A percentile compares a stretch with the other conserved stretches of the same genome.
phyloP scores from a whole-genome alignment of 2,888 invertebrate species.

The Troilus luridus region DNA sequence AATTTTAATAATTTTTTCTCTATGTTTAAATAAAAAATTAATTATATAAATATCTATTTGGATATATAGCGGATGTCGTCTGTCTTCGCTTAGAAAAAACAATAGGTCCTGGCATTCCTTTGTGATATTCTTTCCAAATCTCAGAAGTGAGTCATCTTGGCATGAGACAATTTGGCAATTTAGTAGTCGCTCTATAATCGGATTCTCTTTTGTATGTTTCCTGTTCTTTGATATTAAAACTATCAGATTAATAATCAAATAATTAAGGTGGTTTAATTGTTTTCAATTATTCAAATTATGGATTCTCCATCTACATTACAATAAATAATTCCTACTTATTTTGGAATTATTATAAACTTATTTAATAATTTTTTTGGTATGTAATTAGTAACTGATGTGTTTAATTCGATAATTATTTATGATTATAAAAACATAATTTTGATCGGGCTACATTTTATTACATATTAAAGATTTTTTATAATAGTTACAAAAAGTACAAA shows the following conservation, averaged over 20 bases:
- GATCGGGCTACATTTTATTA: no score
- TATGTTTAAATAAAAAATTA: neutral
- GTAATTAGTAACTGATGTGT: no score
- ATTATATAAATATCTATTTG: neutral
- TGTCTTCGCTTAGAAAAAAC: conserved; percentile 6
- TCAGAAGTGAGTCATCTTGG: conserved; percentile 40
- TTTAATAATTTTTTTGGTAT: no score
- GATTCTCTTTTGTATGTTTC: neutral
- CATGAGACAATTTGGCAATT: conserved; percentile 28
- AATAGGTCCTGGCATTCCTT: conserved; percentile 42
- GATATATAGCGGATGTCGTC: conserved; percentile 3
- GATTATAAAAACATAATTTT: no score
- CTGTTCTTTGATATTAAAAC: neutral
- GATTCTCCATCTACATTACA: no score
- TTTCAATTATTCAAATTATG: neutral
- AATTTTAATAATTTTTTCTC: conserved; percentile 10
- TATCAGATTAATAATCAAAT: neutral
- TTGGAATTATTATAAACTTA: no score
- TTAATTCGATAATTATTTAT: no score
- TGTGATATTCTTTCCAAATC: conserved; percentile 15
- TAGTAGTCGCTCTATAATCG: neutral
- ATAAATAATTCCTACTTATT: no score
- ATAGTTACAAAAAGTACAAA: no score
- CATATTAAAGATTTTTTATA: no score
- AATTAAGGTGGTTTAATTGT: neutral